Percentiles rank a stretch among this genome's conserved stretches.
Evolutionary conservation across 2,113 vertebrate species (phyloP).

Genomic region (Heterocephalus glaber): DNA sequence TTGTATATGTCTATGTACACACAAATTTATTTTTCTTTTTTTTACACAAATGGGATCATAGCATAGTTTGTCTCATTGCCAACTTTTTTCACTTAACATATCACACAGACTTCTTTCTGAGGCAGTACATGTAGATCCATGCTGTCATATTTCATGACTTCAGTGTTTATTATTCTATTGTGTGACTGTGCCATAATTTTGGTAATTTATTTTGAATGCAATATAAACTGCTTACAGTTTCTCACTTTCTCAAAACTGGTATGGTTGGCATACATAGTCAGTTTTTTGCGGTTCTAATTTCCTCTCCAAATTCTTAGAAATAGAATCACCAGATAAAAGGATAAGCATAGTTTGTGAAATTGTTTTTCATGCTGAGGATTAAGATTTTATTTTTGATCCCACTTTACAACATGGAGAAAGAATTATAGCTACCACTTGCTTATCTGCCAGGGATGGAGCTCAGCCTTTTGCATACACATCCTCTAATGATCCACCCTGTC

Average conservation of each 20-base stretch:
- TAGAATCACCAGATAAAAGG: not conserved
- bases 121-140: not conserved
- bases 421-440: not conserved
- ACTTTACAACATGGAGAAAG: not conserved
- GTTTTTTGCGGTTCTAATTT: not conserved
- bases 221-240: constrained; percentile 3
- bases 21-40: not conserved
- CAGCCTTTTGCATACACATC: not conserved
- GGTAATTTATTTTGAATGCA: constrained; percentile 19
- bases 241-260: not conserved
- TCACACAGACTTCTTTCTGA: not conserved
- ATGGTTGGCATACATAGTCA: not conserved
- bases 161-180: not conserved
- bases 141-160: not conserved
- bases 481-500: not conserved
- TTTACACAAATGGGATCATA: not conserved
- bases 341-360: not conserved
- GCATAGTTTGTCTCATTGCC: not conserved
- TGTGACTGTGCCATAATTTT: not conserved
- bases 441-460: not conserved
- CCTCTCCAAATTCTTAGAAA: constrained; percentile 21
- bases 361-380: not conserved
- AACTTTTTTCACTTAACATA: not conserved
- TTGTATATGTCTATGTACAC: not conserved
- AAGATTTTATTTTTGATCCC: not conserved